A percentile compares a stretch with the other conserved stretches of the same genome.
phyloP scores from a whole-genome alignment of 2,797 vertebrate genomes.

The Balearica regulorum region DNA sequence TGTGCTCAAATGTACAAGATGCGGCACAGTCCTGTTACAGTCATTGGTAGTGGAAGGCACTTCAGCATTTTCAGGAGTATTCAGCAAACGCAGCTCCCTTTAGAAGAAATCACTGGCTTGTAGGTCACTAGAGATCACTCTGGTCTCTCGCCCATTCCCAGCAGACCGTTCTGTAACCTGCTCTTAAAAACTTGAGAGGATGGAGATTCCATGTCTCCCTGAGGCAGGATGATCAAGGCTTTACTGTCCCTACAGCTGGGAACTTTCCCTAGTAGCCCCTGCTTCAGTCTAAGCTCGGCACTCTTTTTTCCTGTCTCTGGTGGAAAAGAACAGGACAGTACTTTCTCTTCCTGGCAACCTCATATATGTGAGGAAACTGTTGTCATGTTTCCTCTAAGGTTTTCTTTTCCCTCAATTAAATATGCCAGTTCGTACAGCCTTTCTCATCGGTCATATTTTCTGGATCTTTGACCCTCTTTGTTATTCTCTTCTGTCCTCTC shows the following conservation, averaged over 20 bases:
- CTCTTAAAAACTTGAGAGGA: background rate
- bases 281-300: background rate
- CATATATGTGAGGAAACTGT: background rate
- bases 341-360: background rate
- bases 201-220: background rate
- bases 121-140: background rate
- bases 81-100: background rate
- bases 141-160: background rate
- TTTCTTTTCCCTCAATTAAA: background rate
- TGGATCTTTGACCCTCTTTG: background rate
- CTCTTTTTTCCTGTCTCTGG: background rate
- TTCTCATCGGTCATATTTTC: background rate
- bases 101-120: background rate
- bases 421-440: background rate
- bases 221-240: background rate
- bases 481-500: background rate
- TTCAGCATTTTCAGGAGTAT: background rate
- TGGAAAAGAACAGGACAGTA: background rate
- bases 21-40: background rate
- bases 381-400: background rate
- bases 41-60: background rate
- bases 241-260: background rate
- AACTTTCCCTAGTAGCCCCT: background rate
- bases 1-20: background rate
- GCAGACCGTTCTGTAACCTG: background rate